A percentile compares a stretch with the other conserved stretches of the same genome.
These are phyloP conservation scores for Coelopa frigida DNA, from an alignment of 1,140 invertebrate species.

Conservation along the genomic window DNA sequence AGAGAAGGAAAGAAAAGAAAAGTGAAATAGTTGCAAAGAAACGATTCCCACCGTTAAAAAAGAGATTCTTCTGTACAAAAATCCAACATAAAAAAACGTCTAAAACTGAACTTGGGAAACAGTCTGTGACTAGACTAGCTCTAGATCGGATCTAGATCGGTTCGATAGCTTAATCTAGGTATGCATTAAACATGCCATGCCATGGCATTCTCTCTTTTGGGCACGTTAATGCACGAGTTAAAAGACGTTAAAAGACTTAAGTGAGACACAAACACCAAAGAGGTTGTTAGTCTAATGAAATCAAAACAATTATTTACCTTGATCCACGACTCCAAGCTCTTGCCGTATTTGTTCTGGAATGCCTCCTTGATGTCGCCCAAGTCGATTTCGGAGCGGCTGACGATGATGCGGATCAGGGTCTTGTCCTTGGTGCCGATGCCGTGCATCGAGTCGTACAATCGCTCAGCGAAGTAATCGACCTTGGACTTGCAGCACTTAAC, in stretches of 20 bases:
- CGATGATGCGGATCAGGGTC: constrained; percentile 81
- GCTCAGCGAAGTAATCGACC: constrained; percentile 88
- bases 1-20: no score
- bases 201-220: no score
- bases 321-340: constrained; percentile 75
- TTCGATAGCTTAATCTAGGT: no score
- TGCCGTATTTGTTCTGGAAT: constrained; percentile 77
- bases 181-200: no score
- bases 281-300: not conserved
- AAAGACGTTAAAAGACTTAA: not conserved
- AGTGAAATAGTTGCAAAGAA: no score
- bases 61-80: no score
- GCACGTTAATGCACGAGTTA: not conserved
- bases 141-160: no score
- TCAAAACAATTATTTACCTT: constrained; percentile 56
- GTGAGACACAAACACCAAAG: constrained; percentile 4
- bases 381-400: constrained; percentile 87
- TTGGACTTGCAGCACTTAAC: constrained; percentile 86
- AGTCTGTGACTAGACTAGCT: no score
- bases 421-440: constrained; percentile 84
- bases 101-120: no score
- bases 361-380: constrained; percentile 85
- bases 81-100: no score
- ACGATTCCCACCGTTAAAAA: no score
- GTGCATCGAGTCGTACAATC: constrained; percentile 82